Evolutionary conservation across 2,888 invertebrate genomes (phyloP).

Genomic region (Pemphredon lugubris): DNA sequence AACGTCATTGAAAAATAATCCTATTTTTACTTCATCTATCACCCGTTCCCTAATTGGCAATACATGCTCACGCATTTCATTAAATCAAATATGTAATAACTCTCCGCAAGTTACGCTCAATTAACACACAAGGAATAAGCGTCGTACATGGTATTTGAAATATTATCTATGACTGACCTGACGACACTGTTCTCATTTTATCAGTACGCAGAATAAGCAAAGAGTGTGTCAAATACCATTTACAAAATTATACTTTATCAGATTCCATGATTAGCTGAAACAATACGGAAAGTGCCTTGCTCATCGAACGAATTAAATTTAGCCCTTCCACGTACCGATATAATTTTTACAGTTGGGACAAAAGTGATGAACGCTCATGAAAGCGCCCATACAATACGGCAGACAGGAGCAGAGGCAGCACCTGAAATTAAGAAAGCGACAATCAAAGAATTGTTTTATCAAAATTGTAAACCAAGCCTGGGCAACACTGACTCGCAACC

Average conservation of each 20-base stretch:
- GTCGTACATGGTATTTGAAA: conserved; percentile 38
- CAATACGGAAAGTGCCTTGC: conserved; percentile 14
- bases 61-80: not conserved
- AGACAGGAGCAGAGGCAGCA: conserved; percentile 83
- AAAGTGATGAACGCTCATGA: conserved; percentile 82
- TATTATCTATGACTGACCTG: conserved; percentile 35
- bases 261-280: conserved; percentile 37
- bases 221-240: conserved; percentile 27
- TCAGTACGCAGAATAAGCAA: conserved; percentile 28
- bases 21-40: no score
- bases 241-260: conserved; percentile 30
- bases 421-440: conserved; percentile 72
- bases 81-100: not conserved
- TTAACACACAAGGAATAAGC: conserved; percentile 43
- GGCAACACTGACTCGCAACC: no score
- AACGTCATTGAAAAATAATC: no score
- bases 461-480: no score
- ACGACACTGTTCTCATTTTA: conserved; percentile 27
- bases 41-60: no score
- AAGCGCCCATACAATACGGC: conserved; percentile 82
- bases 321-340: conserved; percentile 81
- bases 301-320: conserved; percentile 46
- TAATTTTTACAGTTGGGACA: conserved; percentile 82
- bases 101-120: conserved; percentile 14
- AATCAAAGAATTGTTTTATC: no score